Evolutionary conservation across 2,797 vertebrate species (phyloP), one percentile per base, ranked within the genome.

Genomic region (Lates japonicus): DNA sequence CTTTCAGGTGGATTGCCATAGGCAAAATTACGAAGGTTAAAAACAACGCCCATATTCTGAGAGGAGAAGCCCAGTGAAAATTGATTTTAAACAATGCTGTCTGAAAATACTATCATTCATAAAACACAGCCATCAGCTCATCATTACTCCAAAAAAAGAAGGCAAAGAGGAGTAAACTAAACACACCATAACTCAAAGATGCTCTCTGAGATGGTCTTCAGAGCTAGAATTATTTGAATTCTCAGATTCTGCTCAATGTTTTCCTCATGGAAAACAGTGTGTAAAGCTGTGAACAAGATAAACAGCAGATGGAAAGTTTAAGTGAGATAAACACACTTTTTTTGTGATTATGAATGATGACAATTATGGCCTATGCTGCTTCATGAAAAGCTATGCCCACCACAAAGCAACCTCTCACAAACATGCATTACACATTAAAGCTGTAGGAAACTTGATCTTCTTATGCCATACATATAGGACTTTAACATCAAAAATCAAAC

Each of bases 11-110:
- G 51, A 41, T 14, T 52, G 58, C 62, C 57, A 33, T 19, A 39
- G 61, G 68, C 49, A 11, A 35, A 11, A 59, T 16, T 33, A 42
- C 46, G n/a, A 71, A 52, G 49, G 42, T 58, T 75, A 63, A 73
- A 73, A 77, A 68, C 20, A 52, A 33, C 7, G 41, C 44, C 35
- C 20, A 33, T 16, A 63, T 39, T 63, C 49, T 61, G 31, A 66
- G 41, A 65, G 0, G 1, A n/a, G 48, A 25, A 48, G 22, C 39
- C 20, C 25, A n/a, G 8, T 54, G 63, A 51, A 62, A 55, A 62
- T 2, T 13, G 49, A 75, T 66, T 75, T 65, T 19, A 42, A 74
- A 66, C 31, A 67, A 58, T 1, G 2, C 5, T 8, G 16, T 11
- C 6, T 59, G 7, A 54, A 55, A 70, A 59, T 20, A 57, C 14